Evolutionary conservation across 2,797 vertebrate species (phyloP).

Genomic region (Acridotheres tristis): DNA sequence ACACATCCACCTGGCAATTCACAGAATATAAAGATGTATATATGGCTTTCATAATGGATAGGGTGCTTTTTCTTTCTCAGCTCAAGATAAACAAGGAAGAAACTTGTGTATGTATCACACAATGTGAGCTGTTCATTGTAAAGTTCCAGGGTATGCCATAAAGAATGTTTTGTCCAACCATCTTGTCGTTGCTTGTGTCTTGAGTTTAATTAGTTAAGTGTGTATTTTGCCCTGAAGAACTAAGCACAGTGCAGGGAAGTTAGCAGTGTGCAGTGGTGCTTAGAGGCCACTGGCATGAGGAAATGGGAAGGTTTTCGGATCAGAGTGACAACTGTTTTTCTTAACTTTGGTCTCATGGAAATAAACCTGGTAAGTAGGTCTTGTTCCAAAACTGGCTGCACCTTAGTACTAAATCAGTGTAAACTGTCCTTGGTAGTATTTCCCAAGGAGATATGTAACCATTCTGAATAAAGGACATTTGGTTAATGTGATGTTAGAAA

Average conservation of each 20-base stretch:
- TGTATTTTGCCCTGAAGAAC: background rate
- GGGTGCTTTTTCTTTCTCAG: background rate
- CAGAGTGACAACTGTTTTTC: background rate
- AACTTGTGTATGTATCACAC: background rate
- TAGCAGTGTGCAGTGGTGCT: background rate
- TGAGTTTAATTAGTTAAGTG: background rate
- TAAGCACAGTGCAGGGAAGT: background rate
- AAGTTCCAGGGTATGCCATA: background rate
- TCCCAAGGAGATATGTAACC: background rate
- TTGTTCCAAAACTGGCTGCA: background rate
- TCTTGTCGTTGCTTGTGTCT: background rate
- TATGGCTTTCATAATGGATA: background rate
- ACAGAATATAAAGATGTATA: background rate
- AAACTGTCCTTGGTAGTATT: background rate
- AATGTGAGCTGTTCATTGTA: background rate
- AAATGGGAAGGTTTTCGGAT: background rate
- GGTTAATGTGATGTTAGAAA: background rate
- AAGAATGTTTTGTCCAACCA: background rate
- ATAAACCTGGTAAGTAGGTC: background rate
- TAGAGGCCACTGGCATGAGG: background rate
- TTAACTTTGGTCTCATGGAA: background rate
- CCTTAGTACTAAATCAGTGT: background rate
- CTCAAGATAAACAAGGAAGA: background rate
- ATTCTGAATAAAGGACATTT: background rate
- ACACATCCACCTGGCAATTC: background rate